phyloP scores from a whole-genome alignment of 2,888 invertebrate genomes.

The Baronia brevicornis region DNA sequence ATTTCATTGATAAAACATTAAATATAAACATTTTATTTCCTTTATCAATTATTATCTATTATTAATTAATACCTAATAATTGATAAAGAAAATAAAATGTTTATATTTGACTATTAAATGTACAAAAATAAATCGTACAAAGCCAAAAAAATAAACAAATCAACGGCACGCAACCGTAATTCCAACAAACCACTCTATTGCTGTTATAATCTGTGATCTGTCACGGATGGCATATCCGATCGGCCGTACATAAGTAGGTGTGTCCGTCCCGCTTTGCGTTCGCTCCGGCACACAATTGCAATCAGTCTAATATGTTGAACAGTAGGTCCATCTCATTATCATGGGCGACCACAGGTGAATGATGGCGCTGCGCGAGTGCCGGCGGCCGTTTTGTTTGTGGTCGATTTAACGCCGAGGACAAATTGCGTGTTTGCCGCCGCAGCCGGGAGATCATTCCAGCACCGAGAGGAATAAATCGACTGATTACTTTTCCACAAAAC shows the following conservation, averaged over 20 bases:
- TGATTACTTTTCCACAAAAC: constrained; percentile 52
- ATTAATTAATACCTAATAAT: too few relatives aligned
- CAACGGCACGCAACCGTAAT: too few relatives aligned
- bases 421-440: constrained; percentile 71
- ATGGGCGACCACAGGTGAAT: constrained; percentile 72
- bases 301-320: constrained; percentile 73
- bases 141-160: too few relatives aligned
- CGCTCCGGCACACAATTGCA: constrained; percentile 52
- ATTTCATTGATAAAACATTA: too few relatives aligned
- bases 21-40: too few relatives aligned
- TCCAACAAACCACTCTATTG: too few relatives aligned
- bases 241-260: constrained; percentile 42
- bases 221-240: constrained; percentile 42
- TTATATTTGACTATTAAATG: too few relatives aligned
- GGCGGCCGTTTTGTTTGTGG: constrained; percentile 70
- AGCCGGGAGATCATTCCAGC: constrained; percentile 60
- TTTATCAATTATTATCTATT: too few relatives aligned
- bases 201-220: too few relatives aligned
- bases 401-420: constrained; percentile 72
- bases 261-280: constrained; percentile 39
- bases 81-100: too few relatives aligned
- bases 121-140: too few relatives aligned
- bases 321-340: constrained; percentile 73
- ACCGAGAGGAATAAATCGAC: constrained; percentile 49
- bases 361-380: constrained; percentile 57